Evolutionary conservation across 64 coral and sea anemone genomes (phyloP), one percentile per base, ranked within the genome.

Genomic region (Pocillopora verrucosa): DNA sequence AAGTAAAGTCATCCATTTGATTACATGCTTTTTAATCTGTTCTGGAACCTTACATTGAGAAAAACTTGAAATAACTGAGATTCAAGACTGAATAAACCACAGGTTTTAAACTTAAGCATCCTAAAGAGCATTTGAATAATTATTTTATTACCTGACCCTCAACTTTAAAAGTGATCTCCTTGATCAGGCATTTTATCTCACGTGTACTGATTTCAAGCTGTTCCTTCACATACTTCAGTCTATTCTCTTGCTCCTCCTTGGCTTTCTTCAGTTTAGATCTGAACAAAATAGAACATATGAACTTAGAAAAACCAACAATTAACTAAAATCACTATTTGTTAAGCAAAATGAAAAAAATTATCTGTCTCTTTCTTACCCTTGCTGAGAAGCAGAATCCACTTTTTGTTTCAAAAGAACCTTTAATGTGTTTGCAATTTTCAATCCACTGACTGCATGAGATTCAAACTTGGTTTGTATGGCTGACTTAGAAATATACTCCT

Each of bases 401-500:
- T 90, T 95, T 26, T 90, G 86, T 75, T 95, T 93, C 96, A 98
- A 86, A 16, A 98, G 87, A 45, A 30, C 77, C 70, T 93, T 94
- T 19, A 95, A 88, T 61, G 69, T 83, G 69, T 75, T 86, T 17
- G 92, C 88, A 79, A 94, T 91, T 67, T 94, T 90, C 0, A 90
- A 58, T 19, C 96, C 96, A 75, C 90, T 92, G 3, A 90, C 96
- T 36, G 96, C 96, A 91, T 98, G 96, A 60, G 96, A 92, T 77
- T 98, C 96, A 88, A 98, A 98, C 88, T 98, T 98, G 20, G 93
- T 98, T 61, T 94, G 91, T 20, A 98, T 98, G 1, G 96, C 96
- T 83, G 96, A 98, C 35, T 98, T 98, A 14, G 96, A 98, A 72
- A 98, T 98, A 68, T 93, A 98, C 59, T 98, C 96, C 96, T 98